Conservation (phyloP, 2,888 invertebrate genomes). For the Hemithea aestivaria region DNA sequence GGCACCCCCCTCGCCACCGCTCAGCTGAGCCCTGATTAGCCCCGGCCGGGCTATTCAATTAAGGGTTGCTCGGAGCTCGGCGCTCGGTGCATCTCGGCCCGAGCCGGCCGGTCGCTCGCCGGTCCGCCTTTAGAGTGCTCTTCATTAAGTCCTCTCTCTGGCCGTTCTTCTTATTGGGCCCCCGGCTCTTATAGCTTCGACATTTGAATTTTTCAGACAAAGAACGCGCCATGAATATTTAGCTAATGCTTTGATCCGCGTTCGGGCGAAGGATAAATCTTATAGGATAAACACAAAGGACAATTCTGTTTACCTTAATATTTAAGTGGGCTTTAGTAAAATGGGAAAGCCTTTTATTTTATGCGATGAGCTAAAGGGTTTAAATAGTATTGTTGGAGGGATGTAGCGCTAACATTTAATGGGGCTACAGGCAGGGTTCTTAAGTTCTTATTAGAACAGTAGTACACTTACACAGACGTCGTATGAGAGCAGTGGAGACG, state of each 20-base stretch:
- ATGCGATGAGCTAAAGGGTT: too few relatives aligned
- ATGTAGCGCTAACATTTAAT: too few relatives aligned
- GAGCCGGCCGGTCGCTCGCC: constrained; percentile 38
- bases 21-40: constrained; percentile 78
- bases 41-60: constrained; percentile 76
- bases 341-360: not conserved
- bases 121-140: constrained; percentile 57
- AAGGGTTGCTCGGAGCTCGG: constrained; percentile 52
- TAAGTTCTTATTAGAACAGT: constrained; percentile 4
- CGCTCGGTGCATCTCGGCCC: constrained; percentile 31
- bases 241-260: constrained; percentile 6
- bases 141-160: constrained; percentile 63
- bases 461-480: not conserved
- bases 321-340: not conserved
- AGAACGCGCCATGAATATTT: constrained; percentile 20
- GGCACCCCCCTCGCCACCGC: constrained; percentile 59
- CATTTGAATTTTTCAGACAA: constrained; percentile 37
- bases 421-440: not conserved
- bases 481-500: constrained; percentile 23
- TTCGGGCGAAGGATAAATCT: constrained; percentile 3
- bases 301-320: not conserved
- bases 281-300: constrained; percentile 4
- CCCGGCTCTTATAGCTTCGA: constrained; percentile 27
- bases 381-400: too few relatives aligned
- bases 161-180: constrained; percentile 54